A percentile compares a stretch with the other conserved stretches of the same genome.
Evolutionary conservation across 2,888 invertebrate genomes (phyloP).

Genomic region (Drosophila kuntzei): DNA sequence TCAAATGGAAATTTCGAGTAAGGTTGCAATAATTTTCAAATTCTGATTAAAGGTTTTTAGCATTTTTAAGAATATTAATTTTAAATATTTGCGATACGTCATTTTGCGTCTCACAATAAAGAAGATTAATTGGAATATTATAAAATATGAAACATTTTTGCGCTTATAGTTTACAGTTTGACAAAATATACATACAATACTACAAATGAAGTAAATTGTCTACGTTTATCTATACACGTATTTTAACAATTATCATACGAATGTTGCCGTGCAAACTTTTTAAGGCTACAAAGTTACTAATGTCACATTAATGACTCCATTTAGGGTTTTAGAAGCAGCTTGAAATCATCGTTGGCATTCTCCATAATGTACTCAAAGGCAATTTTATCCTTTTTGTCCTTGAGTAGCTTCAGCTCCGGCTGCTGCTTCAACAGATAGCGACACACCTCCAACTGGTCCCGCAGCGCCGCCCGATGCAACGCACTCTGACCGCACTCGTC

Average conservation of each 20-base stretch:
- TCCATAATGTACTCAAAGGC: constrained; percentile 85
- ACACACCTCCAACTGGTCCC: constrained; percentile 85
- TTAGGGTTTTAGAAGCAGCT: constrained; percentile 83
- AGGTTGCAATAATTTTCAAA: constrained; percentile 24
- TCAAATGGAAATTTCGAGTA: constrained; percentile 24
- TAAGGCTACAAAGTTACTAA: constrained; percentile 27
- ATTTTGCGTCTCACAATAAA: constrained; percentile 21
- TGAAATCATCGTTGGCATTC: constrained; percentile 84
- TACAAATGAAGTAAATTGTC: constrained; percentile 26
- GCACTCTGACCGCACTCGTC: constrained; percentile 93
- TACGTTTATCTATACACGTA: constrained; percentile 17
- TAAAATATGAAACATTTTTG: constrained; percentile 35
- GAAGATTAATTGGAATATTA: constrained; percentile 11
- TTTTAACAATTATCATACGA: constrained; percentile 33
- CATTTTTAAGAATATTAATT: constrained; percentile 11
- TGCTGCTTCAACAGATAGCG: constrained; percentile 79
- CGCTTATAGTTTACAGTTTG: constrained; percentile 45
- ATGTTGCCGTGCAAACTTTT: constrained; percentile 22
- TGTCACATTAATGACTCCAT: constrained; percentile 17
- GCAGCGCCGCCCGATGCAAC: constrained; percentile 91
- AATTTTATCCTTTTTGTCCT: constrained; percentile 86
- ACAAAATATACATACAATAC: constrained; percentile 33
- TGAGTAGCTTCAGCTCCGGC: constrained; percentile 82
- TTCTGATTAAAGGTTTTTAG: background rate
- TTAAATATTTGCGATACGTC: constrained; percentile 1